Evolutionary conservation across 2,113 vertebrate genomes (phyloP), one percentile per base, ranked within the genome.

Genomic region (Casuarius casuarius): DNA sequence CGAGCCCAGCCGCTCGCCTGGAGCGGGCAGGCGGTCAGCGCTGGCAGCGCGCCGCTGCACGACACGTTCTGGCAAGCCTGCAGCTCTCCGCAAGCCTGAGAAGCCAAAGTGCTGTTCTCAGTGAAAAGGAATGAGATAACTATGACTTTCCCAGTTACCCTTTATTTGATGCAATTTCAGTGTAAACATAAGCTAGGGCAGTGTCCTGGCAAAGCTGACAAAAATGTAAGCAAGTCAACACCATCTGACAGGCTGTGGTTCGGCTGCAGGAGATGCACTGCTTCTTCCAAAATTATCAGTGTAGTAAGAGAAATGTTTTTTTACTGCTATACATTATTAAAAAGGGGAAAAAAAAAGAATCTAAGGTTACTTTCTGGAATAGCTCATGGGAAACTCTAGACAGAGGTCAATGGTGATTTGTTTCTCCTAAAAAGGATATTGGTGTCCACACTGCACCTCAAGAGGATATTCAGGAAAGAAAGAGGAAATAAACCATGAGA

Each of bases 71-170:
- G 94, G 92, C 93, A 96, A 62, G 84, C 26, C 14, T 77, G 81
- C 84, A 92, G 42, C 70, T 61, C 59, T 91, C 49, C 79, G 63
- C 49, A 52, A 90, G 84, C 48, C 61, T 51, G 29, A 81, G 59
- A 81, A 59, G 62, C 44, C 84, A n/a, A 76, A 92, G 63, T 49
- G 67, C 75, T 86, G 78, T 2, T 93, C 87, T 94, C 88, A 94
- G 78, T 70, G 46, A 65, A 93, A 91, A 91, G 10, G 40, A 96
- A 95, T 74, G 85, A 91, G 67, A 85, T 79, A 85, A 82, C 71
- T 74, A 58, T n/a, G 82, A 76, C 74, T 85, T 74, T 85, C 26
- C 15, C 44, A 35, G 33, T 48, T 63, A 35, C n/a, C 19, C 62
- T 66, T 48, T 38, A 54, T 77, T 96, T 89, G 31, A 62, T 48